Percentiles rank a stretch among this genome's conserved stretches.
Conservation (phyloP, 2,888 invertebrate genomes). For the Hirtodrosophila duncani region DNA sequence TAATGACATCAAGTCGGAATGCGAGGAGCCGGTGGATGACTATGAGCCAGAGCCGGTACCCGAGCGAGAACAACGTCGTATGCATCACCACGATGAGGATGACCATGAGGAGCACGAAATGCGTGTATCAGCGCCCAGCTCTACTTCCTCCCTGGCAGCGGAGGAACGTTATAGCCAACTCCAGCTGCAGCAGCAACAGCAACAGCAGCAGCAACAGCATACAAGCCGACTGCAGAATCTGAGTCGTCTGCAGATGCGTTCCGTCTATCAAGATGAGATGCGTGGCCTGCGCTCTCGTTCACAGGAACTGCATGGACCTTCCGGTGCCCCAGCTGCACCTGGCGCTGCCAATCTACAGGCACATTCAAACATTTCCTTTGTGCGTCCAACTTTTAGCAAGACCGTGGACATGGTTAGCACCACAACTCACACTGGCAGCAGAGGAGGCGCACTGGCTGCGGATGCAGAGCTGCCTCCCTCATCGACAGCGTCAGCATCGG, state of each 20-base stretch:
- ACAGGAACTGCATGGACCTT: slow-evolving; percentile 52
- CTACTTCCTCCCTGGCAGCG: slow-evolving; percentile 28
- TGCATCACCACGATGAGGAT: slow-evolving; percentile 51
- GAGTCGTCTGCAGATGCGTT: slow-evolving; percentile 62
- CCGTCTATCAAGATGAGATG: slow-evolving; percentile 63
- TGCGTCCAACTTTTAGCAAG: slow-evolving; percentile 72
- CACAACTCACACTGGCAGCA: slow-evolving; percentile 47
- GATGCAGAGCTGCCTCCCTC: slow-evolving; percentile 31
- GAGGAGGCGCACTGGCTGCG: slow-evolving; percentile 4
- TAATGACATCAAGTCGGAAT: slow-evolving; percentile 74
- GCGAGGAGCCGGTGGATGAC: slow-evolving; percentile 69
- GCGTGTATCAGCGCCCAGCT: slow-evolving; percentile 45
- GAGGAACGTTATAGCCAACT: slow-evolving; percentile 45
- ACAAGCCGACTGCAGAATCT: slow-evolving; percentile 42
- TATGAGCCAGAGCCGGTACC: slow-evolving; percentile 43
- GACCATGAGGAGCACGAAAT: slow-evolving; percentile 58
- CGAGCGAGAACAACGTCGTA: slow-evolving; percentile 21
- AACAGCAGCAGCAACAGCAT: slow-evolving; percentile 55
- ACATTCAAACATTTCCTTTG: slow-evolving; percentile 71
- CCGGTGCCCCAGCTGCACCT: slow-evolving; percentile 14
- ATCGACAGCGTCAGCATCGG: slow-evolving; percentile 22
- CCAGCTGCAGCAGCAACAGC: slow-evolving; percentile 33
- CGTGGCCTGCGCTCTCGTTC: slow-evolving; percentile 60
- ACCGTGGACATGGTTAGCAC: slow-evolving; percentile 70
- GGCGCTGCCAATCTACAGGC: slow-evolving; percentile 18